These are phyloP conservation scores for Diachasma alloeum DNA, from an alignment of 1,140 invertebrate species.

Conservation along the genomic window DNA sequence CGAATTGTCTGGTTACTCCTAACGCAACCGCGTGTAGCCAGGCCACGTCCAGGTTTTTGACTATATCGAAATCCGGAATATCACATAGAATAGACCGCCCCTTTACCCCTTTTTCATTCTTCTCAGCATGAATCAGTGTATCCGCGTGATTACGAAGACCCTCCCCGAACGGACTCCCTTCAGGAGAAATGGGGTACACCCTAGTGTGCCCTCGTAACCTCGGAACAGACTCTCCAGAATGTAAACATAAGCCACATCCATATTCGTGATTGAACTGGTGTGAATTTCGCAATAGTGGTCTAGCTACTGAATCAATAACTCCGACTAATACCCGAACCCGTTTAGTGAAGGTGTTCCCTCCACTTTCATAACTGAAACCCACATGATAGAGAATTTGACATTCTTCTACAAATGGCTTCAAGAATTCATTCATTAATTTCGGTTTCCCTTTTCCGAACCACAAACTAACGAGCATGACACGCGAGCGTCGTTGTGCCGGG, in stretches of 20 bases:
- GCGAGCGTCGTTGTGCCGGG: slow-evolving; percentile 6
- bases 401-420: slow-evolving; percentile 38
- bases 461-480: slow-evolving; percentile 31
- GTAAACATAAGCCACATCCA: slow-evolving; percentile 44
- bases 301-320: slow-evolving; percentile 37
- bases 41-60: slow-evolving; percentile 39
- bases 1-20: slow-evolving; percentile 36
- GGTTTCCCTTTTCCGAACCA: slow-evolving; percentile 41
- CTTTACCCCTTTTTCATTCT: slow-evolving; percentile 35
- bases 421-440: slow-evolving; percentile 31
- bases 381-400: slow-evolving; percentile 1
- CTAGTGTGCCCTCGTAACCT: slow-evolving; percentile 29
- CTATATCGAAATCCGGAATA: slow-evolving; percentile 41
- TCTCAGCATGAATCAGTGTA: slow-evolving; percentile 18
- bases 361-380: slow-evolving; percentile 33
- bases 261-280: slow-evolving; percentile 42
- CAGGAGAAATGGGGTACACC: slow-evolving; percentile 32
- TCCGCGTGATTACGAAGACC: slow-evolving; percentile 29
- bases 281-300: slow-evolving; percentile 31
- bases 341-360: slow-evolving; percentile 19
- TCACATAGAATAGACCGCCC: slow-evolving; percentile 32
- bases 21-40: slow-evolving; percentile 45
- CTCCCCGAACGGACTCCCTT: slow-evolving; percentile 31
- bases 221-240: slow-evolving; percentile 34
- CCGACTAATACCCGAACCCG: slow-evolving; percentile 31